Base-by-base conservation (phyloP, 2,113 vertebrate species). In the Azemiops feae region DNA sequence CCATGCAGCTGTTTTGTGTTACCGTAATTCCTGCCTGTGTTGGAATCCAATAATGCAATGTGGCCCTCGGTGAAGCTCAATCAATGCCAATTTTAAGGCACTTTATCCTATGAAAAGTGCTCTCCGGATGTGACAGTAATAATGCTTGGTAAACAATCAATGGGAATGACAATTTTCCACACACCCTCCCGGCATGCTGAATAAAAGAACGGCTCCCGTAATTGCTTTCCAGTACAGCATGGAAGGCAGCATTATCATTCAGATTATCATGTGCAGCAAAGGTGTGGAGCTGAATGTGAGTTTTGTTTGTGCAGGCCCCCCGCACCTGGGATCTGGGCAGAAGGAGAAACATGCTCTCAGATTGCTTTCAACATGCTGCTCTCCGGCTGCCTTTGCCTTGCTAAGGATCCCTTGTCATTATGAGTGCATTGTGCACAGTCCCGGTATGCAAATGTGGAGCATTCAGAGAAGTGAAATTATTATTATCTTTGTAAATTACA, bases 401-500 rank as follows among this genome's bases (percentile, higher is more conserved):
- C 97, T 97, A 97, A 97, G 97, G 98, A 97, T 97, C 97, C 96
- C 97, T 98, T 97, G 97, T 97, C 97, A 95, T 97, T 98, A 98
- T 97, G 97, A 98, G 96, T 97, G 97, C 95, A 98, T 98, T 98
- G 98, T 98, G 98, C 96, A 97, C 95, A 97, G 97, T 98, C 97
- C 97, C 98, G 97, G 96, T 98, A 98, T 98, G 97, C 97, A 98
- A 98, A 98, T 98, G 95, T 95, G 95, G 97, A 97, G 97, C 97
- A 98, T 98, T 98, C 97, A 98, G 97, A 98, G 97, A 98, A 97
- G 97, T 98, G 97, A 98, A 98, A 98, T 98, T 98, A 97, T 97
- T 98, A 98, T 98, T 98, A 97, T 98, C 97, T 98, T 97, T 97
- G 98, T 97, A 98, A 98, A 98, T 98, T 98, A 97, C 97, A 97